Evolutionary conservation across 2,888 invertebrate species (phyloP), one percentile per base, ranked within the genome.

Genomic region (Cephonodes hylas): DNA sequence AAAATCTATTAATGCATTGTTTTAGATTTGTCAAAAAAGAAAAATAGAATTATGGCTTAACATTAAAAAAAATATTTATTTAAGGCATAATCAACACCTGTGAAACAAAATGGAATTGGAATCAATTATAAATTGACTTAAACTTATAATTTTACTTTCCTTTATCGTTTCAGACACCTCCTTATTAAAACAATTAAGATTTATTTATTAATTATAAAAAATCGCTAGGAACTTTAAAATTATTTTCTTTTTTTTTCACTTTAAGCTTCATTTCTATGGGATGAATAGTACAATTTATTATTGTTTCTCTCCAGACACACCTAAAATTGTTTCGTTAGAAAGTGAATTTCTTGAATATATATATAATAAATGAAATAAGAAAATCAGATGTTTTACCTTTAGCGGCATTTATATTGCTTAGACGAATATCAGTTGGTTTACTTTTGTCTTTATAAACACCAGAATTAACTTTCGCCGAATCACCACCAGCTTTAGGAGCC

Each of bases 351-450:
- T 38, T n/a, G 22, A 46, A 27, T 42, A 20, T 42, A 10, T 23
- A 2, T 20, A 2, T n/a, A 20, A 10, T 31, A 60, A 42, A 23
- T 1, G 42, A n/a, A 61, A 58, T 63, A 42, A n/a, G 65, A 71
- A 60, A 64, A 59, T 61, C 83, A 84, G 82, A 78, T 81, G 83
- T 79, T 75, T 59, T 94, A 98, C 99, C 98, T 96, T 99, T 99
- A 61, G 99, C 99, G 80, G 99, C 99, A 89, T 96, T 96, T 78
- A 99, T 99, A 86, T 99, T 99, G 85, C 99, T 99, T 71, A 94
- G 93, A 62, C 99, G 95, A 80, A 99, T 98, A 93, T 99, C 98
- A 45, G 95, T 94, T 48, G 99, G 99, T 93, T 99, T 99, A 80
- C 95, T 96, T 94, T 97, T 97, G 90, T 97, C 97, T 90, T 97